A percentile compares a stretch with the other conserved stretches of the same genome.
phyloP scores from a whole-genome alignment of 2,888 invertebrate genomes.

The Odontocolon sp. region DNA sequence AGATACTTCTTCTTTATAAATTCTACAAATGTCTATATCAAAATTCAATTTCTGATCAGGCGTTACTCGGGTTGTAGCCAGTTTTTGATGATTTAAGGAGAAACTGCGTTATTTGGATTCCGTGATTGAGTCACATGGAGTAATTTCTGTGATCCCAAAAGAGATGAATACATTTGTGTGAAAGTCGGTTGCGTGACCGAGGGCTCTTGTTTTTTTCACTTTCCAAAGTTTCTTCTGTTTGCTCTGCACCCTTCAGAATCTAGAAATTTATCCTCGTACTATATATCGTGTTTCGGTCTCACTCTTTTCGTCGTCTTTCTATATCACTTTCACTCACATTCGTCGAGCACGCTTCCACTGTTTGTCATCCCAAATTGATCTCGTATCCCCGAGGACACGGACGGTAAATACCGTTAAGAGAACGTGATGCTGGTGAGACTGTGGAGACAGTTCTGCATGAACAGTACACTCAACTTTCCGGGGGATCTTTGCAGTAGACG shows the following conservation, averaged over 20 bases:
- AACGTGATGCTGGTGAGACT: conserved; percentile 33
- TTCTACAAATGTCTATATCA: too few species aligned
- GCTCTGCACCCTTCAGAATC: background rate
- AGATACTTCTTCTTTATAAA: too few species aligned
- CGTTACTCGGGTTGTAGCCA: too few species aligned
- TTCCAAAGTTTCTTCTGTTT: background rate
- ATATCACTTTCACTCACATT: conserved; percentile 57
- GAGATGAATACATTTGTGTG: background rate
- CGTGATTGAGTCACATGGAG: background rate
- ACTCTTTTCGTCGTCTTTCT: conserved; percentile 38
- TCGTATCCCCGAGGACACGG: conserved; percentile 54
- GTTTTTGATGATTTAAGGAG: too few species aligned
- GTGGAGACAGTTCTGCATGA: conserved; percentile 5
- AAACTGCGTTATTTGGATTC: too few species aligned
- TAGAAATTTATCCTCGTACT: conserved; percentile 4
- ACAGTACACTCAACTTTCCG: background rate
- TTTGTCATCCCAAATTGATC: conserved; percentile 61
- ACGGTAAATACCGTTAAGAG: conserved; percentile 59
- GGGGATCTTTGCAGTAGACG: background rate
- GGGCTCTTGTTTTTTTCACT: background rate
- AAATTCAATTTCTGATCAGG: too few species aligned
- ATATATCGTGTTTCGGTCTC: conserved; percentile 19
- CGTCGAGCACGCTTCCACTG: conserved; percentile 47
- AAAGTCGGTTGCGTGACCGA: conserved; percentile 9
- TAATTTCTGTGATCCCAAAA: background rate